Evolutionary conservation across 2,888 invertebrate species (phyloP), one percentile per base, ranked within the genome.

Genomic region (Cylindroiulus punctatus): DNA sequence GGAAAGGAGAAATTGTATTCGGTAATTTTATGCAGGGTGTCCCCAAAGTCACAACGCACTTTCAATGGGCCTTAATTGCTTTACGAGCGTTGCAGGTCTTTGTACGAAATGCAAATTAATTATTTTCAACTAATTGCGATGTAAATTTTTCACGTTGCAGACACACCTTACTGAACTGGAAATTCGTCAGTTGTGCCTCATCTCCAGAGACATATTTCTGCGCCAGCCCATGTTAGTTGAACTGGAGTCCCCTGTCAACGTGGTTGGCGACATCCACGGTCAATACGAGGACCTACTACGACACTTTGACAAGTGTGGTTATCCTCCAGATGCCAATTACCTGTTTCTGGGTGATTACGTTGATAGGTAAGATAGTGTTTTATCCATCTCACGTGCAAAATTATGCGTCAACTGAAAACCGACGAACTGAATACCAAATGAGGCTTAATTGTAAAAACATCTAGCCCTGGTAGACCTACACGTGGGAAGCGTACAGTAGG

Each of bases 311-410:
- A 90, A 90, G 82, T 90, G 91, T 88, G 93, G 93, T 12, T 92
- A 91, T 88, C 93, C 93, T 8, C 92, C 92, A 2, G 89, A 91
- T 52, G 90, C 91, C 52, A 92, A 92, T 89, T 93, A 93, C 89
- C 90, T 93, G 30, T 92, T 93, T 89, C 90, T 93, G 1, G 93
- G 93, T 2, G 93, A 93, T 89, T 93, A 93, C 88, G 93, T 93
- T 0, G 93, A 93, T 89, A 91, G 92, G 92, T 91, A 81, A 85
- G 57, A 30, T 83, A 44, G 44, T 22, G 36, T 40, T 83, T 40
- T 83, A 17, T 83, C 42, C 22, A 76, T 76, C 30, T 30, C 76
- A 30, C 14, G 76, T 76, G 76, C 36, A 76, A 14, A 76, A 76
- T 76, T 76, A 76, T 0, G 22, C 8, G 76, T 76, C 76, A 76